Conservation (phyloP, 2,113 vertebrate species). For the Istiophorus platypterus region DNA sequence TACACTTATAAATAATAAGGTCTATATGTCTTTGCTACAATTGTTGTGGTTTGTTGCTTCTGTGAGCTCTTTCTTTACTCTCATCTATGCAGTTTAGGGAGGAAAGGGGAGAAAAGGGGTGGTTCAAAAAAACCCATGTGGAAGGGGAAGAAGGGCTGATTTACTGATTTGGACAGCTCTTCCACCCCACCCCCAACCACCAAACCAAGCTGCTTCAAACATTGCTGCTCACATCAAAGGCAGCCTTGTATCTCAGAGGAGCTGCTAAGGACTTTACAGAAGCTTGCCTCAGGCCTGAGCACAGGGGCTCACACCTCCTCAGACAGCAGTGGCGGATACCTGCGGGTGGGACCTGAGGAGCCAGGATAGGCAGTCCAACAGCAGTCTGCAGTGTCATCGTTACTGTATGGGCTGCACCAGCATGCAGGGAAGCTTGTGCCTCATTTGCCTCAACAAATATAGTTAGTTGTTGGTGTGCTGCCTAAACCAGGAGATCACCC, state of each 20-base stretch:
- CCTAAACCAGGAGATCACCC: conserved; percentile 26
- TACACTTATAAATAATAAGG: neutral
- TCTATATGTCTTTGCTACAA: neutral
- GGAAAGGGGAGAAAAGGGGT: conserved; percentile 17
- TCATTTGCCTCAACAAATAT: conserved; percentile 32
- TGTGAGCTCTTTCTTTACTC: neutral
- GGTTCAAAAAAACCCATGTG: conserved; percentile 18
- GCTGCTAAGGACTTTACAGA: conserved; percentile 81
- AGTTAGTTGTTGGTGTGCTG: conserved; percentile 47
- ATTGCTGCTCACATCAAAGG: conserved; percentile 85
- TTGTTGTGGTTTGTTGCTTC: neutral
- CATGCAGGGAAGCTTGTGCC: neutral
- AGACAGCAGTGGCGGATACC: conserved; percentile 70
- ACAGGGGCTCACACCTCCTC: conserved; percentile 62
- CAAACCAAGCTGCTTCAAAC: conserved; percentile 78
- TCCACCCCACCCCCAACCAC: conserved; percentile 17
- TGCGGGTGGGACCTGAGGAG: conserved; percentile 62
- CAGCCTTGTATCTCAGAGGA: conserved; percentile 80
- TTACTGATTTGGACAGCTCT: conserved; percentile 36
- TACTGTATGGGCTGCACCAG: conserved; percentile 15
- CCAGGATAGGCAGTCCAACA: conserved; percentile 31
- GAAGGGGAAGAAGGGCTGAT: conserved; percentile 49
- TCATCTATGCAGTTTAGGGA: conserved; percentile 7
- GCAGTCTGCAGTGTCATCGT: conserved; percentile 42
- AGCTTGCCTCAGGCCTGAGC: conserved; percentile 75